Conservation (phyloP, 2,113 vertebrate genomes). For the Otocyon megalotis region DNA sequence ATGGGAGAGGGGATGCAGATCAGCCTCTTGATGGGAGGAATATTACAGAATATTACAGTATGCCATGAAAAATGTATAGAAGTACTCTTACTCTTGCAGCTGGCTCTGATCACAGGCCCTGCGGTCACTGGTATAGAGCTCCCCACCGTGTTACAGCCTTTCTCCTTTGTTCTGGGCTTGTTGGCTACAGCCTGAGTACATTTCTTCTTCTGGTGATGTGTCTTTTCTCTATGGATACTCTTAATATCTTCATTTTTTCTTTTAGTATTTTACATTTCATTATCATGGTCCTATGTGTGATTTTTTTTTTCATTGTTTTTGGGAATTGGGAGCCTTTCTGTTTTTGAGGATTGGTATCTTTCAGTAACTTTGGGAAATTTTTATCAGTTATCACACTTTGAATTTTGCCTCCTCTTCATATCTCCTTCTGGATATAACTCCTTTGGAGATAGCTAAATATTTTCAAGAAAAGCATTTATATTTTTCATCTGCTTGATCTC, state of each 20-base stretch:
- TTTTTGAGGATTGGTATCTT: not conserved
- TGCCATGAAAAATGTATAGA: not conserved
- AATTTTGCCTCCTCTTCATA: not conserved
- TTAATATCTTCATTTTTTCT: not conserved
- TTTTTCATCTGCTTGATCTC: slow-evolving; percentile 21
- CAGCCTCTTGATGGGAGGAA: not conserved
- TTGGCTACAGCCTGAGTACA: no score
- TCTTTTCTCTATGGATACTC: not conserved
- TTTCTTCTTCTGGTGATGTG: not conserved
- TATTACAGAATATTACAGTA: no score
- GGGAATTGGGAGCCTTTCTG: not conserved
- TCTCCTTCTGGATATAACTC: not conserved
- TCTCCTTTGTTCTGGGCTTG: not conserved
- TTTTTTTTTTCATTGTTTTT: not conserved
- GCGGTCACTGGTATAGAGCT: not conserved
- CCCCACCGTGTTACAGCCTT: not conserved
- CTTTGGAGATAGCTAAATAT: not conserved
- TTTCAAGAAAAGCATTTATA: not conserved
- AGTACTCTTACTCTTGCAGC: no score
- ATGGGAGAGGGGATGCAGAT: not conserved
- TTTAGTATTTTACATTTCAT: not conserved
- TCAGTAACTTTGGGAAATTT: slow-evolving; percentile 17
- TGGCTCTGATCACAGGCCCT: not conserved
- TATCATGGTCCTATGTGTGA: not conserved
- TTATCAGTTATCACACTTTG: not conserved